Evolutionary conservation across 53 echinoderm and acorn worm species (phyloP), one percentile per base, ranked within the genome.

Genomic region (Antedon mediterranea): DNA sequence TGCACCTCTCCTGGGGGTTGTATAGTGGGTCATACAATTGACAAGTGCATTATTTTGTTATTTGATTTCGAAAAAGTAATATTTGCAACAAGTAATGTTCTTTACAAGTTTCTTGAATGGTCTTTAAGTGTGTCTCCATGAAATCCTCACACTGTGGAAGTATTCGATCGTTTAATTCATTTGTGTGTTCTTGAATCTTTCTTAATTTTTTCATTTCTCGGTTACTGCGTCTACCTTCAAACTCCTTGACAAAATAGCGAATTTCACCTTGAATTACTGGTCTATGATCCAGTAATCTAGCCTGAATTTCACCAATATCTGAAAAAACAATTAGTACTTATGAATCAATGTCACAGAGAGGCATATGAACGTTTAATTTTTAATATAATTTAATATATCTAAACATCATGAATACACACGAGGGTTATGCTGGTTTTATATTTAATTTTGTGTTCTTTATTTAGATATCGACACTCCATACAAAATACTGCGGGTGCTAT

Each of bases 191-290:
- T 30, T 76, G 72, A 34, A 87, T 87, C 31, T 80, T 82, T 73
- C 91, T 87, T 34, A 94, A 74, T 44, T 87, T 83, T 43, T 89
- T 86, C 43, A 75, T 80, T 77, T 90, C 94, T 71, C 85, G 34
- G 71, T 91, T 85, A 78, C 79, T 87, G 13, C 94, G 71, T 73
- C 87, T 94, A 34, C 82, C 86, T 85, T 93, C 93, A 93, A 93
- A 93, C 42, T 93, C 93, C 31, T 89, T 95, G 81, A 87, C 79
- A 82, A 95, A 95, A 71, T 76, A 89, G 43, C 89, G 84, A 29
- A 91, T 85, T 79, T 95, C 95, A 76, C 91, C 91, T 75, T 95
- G 91, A 32, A 95, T 34, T 30, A 95, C 84, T 57, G 95, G 89
- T 85, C 87, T 91, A 71, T 95, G 95, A 43, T 95, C 91, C 34